Evolutionary conservation across 1,140 invertebrate species (phyloP), one percentile per base, ranked within the genome.

Genomic region (Hycleus cichorii): DNA sequence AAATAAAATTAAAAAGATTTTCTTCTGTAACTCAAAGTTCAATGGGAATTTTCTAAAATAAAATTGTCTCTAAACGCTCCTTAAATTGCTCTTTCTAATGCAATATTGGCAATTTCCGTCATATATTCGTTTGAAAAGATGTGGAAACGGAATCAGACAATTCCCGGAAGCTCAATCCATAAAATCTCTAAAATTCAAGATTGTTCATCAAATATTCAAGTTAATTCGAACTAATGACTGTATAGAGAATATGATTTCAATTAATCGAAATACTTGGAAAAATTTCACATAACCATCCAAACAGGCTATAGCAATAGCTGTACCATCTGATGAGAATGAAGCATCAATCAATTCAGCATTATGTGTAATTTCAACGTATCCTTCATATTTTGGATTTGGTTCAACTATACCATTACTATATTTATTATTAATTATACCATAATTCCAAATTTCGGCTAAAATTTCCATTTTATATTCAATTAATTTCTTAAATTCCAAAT

Each of bases 291-390:
- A 81, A 53, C 93, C 94, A 77, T 95, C 92, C 0, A 81, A 74
- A 71, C 88, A 88, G 4, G 91, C 92, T 26, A 92, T 92, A 3
- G 93, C 93, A 40, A 97, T 78, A 1, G 91, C 93, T 26, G 90
- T 93, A 10, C 93, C 93, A 80, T 97, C 93, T 0, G 93, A 92
- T 48, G 93, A 93, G 74, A 97, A 91, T 10, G 90, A 84, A 18
- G 91, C 91, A 76, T 93, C 90, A 3, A 90, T 81, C 39, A 95
- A 87, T n/a, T 83, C 78, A 59, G 81, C 77, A 18, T 75, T 75
- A 74, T 90, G 86, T 54, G 78, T 76, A 44, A 90, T 85, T 71
- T 82, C 81, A 18, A 89, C 75, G 68, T 78, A 80, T 4, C 83
- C 84, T 52, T 78, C 76, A 11, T 76, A 76, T 6, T 83, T 67